phyloP scores from a whole-genome alignment of 2,797 vertebrate species.

The Myiotriccus ornatus region DNA sequence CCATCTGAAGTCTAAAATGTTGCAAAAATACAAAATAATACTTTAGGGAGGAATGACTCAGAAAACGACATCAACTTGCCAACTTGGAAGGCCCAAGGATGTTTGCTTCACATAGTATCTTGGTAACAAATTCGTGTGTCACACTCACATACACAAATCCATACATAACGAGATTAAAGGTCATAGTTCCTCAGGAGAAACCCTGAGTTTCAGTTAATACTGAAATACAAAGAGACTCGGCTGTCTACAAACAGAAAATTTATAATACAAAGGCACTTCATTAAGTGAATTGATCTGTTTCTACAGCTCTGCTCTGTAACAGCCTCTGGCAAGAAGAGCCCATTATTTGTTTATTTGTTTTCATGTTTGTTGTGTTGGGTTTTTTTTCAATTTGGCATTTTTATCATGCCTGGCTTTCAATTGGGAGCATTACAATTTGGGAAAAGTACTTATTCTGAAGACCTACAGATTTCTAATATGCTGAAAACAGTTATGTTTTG shows the following conservation, averaged over 20 bases:
- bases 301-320: not conserved
- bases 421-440: not conserved
- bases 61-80: conserved; percentile 42
- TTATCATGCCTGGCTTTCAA: not conserved
- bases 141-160: conserved; percentile 1
- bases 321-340: not conserved
- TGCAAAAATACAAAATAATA: conserved; percentile 26
- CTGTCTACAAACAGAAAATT: not conserved
- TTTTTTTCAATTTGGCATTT: not conserved
- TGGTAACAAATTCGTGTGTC: conserved; percentile 35
- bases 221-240: not conserved
- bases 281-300: conserved; percentile 11
- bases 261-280: not conserved
- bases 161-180: conserved; percentile 43
- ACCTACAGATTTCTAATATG: not conserved
- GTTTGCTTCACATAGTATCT: conserved; percentile 49
- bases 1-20: not conserved
- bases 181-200: conserved; percentile 14
- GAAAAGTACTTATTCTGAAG: not conserved
- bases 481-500: not conserved
- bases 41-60: conserved; percentile 52
- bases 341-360: not conserved
- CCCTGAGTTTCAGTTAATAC: not conserved
- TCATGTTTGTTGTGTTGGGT: not conserved
- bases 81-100: conserved; percentile 30